Evolutionary conservation across 2,888 invertebrate species (phyloP).

Genomic region (Athetis lepigone): DNA sequence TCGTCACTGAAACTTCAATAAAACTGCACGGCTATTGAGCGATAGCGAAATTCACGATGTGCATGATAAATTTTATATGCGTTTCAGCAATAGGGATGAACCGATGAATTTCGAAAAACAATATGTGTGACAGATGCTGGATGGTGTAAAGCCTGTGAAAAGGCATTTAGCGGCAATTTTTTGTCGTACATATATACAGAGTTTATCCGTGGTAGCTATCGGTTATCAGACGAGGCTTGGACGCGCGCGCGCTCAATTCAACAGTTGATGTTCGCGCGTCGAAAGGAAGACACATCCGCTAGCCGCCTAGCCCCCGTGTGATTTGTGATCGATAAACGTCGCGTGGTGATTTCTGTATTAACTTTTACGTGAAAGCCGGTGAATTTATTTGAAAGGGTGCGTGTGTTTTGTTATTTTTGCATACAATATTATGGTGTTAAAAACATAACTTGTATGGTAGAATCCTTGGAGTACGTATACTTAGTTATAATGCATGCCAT

Average conservation of each 20-base stretch:
- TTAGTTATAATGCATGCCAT: constrained; percentile 48
- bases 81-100: constrained; percentile 32
- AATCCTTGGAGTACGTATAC: constrained; percentile 56
- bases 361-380: constrained; percentile 69
- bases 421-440: constrained; percentile 50
- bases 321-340: constrained; percentile 77
- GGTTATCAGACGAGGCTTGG: constrained; percentile 82
- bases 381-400: constrained; percentile 76
- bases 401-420: constrained; percentile 72
- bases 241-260: constrained; percentile 76
- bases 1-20: constrained; percentile 46
- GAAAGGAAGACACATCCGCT: constrained; percentile 88
- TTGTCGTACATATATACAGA: constrained; percentile 73
- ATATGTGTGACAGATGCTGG: constrained; percentile 44
- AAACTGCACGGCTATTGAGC: constrained; percentile 32
- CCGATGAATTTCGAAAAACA: constrained; percentile 53
- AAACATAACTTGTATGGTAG: constrained; percentile 36
- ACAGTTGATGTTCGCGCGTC: constrained; percentile 89
- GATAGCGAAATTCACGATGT: constrained; percentile 38
- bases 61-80: constrained; percentile 54
- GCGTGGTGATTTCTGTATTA: constrained; percentile 74
- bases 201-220: constrained; percentile 82
- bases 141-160: constrained; percentile 59
- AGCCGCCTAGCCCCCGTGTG: constrained; percentile 76
- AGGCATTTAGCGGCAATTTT: constrained; percentile 72